Evolutionary conservation across 2,797 vertebrate genomes (phyloP), one percentile per base, ranked within the genome.

Genomic region (Bucorvus abyssinicus): DNA sequence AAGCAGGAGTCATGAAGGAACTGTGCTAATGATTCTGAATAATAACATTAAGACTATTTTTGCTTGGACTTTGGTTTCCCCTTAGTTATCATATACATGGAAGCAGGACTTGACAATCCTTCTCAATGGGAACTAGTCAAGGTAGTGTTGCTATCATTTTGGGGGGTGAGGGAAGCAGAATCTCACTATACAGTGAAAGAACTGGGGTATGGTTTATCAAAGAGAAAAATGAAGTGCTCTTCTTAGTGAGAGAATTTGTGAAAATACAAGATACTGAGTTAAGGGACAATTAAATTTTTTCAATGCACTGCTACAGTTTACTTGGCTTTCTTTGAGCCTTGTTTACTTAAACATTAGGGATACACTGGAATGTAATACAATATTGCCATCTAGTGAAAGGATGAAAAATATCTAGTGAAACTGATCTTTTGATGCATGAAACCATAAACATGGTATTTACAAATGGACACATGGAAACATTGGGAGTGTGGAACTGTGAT

Each of bases 371-470:
- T 49, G 14, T 91, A 64, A 89, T 91, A 32, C 93, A 94, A 97
- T 87, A 87, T 90, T 95, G 97, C 96, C 97, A 97, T 82, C 96
- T 97, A 97, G 95, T 96, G 97, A 94, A 92, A 76, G 10, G 32
- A 88, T 50, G 40, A 70, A 70, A 76, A 76, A 84, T 23, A 30
- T 42, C 44, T 67, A 44, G 14, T 6, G 29, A 30, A 53, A 49
- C 9, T 8, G 30, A 44, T 42, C 15, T 11, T 44, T 69, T 21
- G 26, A 19, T 78, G 36, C 20, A 29, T 32, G 32, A 76, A 78
- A 77, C 6, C 18, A 24, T 70, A 49, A 27, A 34, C 3, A 1
- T 10, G 14, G 2, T 34, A 5, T 18, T 64, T 65, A 16, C 1
- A 87, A 27, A 50, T 13, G 3, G 65, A 55, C 5, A 13, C 27